Evolutionary conservation across 2,113 vertebrate genomes (phyloP).

Genomic region (Brienomyrus longianalis): DNA sequence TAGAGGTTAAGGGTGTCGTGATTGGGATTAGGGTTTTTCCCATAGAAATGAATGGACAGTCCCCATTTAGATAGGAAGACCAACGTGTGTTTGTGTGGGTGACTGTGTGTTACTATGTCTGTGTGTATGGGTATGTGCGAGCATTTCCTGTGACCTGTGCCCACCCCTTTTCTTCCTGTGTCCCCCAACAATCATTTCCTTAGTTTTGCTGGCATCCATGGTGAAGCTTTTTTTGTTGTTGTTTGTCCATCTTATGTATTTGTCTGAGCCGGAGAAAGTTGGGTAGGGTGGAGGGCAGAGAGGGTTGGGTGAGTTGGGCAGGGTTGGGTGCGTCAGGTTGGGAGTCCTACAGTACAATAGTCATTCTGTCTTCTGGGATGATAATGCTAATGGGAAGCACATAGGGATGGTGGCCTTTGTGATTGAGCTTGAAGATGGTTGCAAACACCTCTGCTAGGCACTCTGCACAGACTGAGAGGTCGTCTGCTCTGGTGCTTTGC

Average conservation of each 20-base stretch:
- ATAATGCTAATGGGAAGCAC: background rate
- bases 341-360: background rate
- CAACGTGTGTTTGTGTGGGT: too few relatives aligned
- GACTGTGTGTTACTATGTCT: background rate
- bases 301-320: background rate
- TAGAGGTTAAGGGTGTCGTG: too few relatives aligned
- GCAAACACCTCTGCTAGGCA: background rate
- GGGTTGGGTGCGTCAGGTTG: background rate
- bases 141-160: background rate
- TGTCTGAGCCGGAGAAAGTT: background rate
- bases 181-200: background rate
- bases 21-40: too few relatives aligned
- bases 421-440: background rate
- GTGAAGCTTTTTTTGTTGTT: background rate
- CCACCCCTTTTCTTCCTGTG: background rate
- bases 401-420: background rate
- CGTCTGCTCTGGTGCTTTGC: background rate
- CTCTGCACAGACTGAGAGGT: background rate
- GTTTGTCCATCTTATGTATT: background rate
- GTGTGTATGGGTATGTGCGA: background rate
- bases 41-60: too few relatives aligned
- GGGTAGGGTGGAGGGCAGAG: background rate
- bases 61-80: too few relatives aligned
- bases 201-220: background rate
- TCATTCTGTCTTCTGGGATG: background rate